phyloP scores from a whole-genome alignment of 2,113 vertebrate species.

The Sceloporus tristichus region DNA sequence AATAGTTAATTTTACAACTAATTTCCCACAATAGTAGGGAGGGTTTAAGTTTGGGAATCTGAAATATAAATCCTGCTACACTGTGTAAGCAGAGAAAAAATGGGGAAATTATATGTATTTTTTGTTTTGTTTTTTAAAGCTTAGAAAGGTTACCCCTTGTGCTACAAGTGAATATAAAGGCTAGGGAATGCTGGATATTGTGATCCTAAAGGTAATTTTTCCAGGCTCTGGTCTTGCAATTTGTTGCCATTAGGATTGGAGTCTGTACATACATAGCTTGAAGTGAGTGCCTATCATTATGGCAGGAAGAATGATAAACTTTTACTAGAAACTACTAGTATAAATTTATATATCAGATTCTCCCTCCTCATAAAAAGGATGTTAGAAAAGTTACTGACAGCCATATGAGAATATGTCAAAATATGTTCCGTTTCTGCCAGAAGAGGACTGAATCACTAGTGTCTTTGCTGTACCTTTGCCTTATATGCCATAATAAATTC shows the following conservation, averaged over 20 bases:
- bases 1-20: not conserved
- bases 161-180: no score
- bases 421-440: conserved; percentile 22
- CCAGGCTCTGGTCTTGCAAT: no score
- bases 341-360: conserved; percentile 20
- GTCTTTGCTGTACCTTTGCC: not conserved
- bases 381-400: conserved; percentile 27
- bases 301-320: conserved; percentile 18
- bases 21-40: not conserved
- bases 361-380: not conserved
- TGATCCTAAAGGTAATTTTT: no score
- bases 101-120: no score
- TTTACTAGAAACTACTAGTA: not conserved
- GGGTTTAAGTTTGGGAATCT: not conserved
- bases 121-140: no score
- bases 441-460: conserved; percentile 15
- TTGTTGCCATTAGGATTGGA: not conserved
- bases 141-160: no score
- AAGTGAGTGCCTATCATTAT: not conserved
- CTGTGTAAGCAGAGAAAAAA: not conserved
- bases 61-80: not conserved
- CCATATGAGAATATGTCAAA: conserved; percentile 20
- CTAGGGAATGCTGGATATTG: no score
- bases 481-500: not conserved
- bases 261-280: not conserved